These are phyloP conservation scores for Heteractis magnifica DNA, from an alignment of 92 coral and sea anemone genomes.

Conservation along the genomic window DNA sequence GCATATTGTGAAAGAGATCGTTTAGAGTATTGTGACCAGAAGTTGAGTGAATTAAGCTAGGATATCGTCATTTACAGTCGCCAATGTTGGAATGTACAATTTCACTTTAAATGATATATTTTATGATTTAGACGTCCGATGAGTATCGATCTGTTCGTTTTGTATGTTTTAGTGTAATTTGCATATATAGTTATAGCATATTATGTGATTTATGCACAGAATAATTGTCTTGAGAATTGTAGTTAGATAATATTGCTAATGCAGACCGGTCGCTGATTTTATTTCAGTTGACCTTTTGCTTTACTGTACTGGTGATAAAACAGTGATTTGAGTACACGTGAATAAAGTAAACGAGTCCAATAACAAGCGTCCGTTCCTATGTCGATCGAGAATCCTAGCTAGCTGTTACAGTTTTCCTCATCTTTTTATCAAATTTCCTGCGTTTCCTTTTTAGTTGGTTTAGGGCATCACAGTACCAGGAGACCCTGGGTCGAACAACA, in stretches of 20 bases:
- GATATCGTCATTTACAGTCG: no score
- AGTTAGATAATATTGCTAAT: background rate
- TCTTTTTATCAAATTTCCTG: conserved; percentile 36
- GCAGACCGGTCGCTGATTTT: background rate
- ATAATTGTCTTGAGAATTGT: background rate
- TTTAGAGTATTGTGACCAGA: no score
- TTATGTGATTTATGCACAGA: background rate
- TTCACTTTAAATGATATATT: no score
- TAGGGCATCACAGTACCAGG: conserved; percentile 46
- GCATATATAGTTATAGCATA: background rate
- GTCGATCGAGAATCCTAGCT: no score
- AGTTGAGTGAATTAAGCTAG: no score
- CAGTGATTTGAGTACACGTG: background rate
- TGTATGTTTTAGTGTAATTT: background rate
- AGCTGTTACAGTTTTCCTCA: conserved; percentile 26
- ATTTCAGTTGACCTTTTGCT: background rate
- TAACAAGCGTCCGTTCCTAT: no score
- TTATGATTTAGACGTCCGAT: no score
- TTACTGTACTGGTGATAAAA: background rate
- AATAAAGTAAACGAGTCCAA: no score
- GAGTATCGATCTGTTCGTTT: no score
- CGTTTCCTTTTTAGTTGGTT: conserved; percentile 30
- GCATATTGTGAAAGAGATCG: no score
- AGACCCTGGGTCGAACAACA: conserved; percentile 26
- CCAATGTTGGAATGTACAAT: no score